A percentile compares a stretch with the other conserved stretches of the same genome.
Conservation (phyloP, 2,797 vertebrate genomes). For the Malurus splendens region DNA sequence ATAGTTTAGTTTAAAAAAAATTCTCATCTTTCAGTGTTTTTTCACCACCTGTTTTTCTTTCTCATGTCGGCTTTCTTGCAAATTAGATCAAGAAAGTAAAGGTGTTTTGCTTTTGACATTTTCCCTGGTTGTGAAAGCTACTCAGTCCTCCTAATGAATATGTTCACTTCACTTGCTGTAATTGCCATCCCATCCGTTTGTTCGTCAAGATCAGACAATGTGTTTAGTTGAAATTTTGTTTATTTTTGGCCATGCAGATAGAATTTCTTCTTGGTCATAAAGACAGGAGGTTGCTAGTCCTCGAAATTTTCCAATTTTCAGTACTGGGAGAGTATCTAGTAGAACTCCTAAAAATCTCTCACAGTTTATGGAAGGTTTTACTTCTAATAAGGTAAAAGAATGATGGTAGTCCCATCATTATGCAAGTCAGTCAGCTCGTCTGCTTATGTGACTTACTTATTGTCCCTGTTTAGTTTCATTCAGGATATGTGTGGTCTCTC, state of each 20-base stretch:
- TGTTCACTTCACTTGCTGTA: background rate
- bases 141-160: background rate
- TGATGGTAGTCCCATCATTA: background rate
- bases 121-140: background rate
- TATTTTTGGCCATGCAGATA: background rate
- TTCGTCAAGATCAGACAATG: background rate
- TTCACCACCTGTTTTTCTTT: background rate
- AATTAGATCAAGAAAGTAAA: background rate
- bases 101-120: background rate
- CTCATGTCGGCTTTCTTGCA: background rate
- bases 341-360: background rate
- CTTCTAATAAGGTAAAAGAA: background rate
- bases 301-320: background rate
- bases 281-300: fast-evolving
- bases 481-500: background rate
- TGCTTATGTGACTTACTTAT: background rate
- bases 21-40: background rate
- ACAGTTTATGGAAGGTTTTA: background rate
- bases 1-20: background rate
- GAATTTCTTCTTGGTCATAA: background rate
- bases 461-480: background rate
- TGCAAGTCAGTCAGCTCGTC: background rate
- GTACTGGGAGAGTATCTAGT: background rate
- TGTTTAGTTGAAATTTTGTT: background rate
- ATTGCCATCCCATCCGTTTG: background rate